These are phyloP conservation scores for Ctenopoma multispine DNA, from an alignment of 2,797 vertebrate species.

Conservation along the genomic window DNA sequence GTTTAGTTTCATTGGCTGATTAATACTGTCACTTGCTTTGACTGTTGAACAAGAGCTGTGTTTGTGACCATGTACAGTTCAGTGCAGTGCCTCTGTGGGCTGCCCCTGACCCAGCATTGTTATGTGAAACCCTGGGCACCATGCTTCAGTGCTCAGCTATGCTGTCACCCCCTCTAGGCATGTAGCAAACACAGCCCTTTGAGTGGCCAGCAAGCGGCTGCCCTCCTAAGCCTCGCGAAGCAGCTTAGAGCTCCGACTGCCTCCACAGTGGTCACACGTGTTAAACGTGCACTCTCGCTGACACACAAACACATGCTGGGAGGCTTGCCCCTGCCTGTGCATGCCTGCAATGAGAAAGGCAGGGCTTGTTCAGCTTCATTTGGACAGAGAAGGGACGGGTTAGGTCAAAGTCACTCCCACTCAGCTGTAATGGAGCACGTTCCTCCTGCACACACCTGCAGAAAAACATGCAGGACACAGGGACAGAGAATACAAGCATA, in stretches of 20 bases:
- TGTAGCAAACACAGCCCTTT: conserved; percentile 64
- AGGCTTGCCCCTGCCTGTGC: conserved; percentile 29
- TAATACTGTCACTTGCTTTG: conserved; percentile 41
- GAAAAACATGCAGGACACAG: conserved; percentile 51
- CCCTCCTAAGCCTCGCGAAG: conserved; percentile 79
- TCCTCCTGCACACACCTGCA: conserved; percentile 70
- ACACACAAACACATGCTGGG: conserved; percentile 66
- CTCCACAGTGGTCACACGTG: conserved; percentile 81
- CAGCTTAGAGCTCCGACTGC: conserved; percentile 76
- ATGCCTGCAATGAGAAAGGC: conserved; percentile 46
- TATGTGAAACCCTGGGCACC: conserved; percentile 73
- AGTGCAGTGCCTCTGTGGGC: conserved; percentile 48
- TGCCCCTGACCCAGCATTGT: conserved; percentile 70
- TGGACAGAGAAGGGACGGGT: conserved; percentile 56
- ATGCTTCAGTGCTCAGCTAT: conserved; percentile 72
- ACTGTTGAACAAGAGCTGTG: conserved; percentile 44
- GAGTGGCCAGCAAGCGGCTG: conserved; percentile 71
- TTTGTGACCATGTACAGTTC: conserved; percentile 60
- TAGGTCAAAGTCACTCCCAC: conserved; percentile 69
- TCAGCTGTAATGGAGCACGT: conserved; percentile 78
- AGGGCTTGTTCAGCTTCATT: conserved; percentile 39
- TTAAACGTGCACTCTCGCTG: conserved; percentile 73
- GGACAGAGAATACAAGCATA: conserved; percentile 39
- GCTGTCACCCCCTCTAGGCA: conserved; percentile 71
- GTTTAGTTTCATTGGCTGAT: conserved; percentile 39